These are phyloP conservation scores for Hiodon alosoides DNA, from an alignment of 2,113 vertebrate genomes.

Conservation along the genomic window DNA sequence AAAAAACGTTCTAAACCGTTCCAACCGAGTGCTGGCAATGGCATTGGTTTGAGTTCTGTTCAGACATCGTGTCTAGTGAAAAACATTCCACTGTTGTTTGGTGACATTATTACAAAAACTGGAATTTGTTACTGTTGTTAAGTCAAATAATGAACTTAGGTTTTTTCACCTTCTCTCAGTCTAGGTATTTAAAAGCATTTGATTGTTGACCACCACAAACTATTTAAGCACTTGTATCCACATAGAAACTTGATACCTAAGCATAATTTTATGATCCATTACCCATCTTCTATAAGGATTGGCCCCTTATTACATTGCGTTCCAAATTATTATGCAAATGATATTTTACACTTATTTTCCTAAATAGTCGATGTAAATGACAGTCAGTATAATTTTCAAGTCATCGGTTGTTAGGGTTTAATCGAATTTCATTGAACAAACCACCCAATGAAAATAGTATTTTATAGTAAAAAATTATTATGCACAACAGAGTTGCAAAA, in stretches of 20 bases:
- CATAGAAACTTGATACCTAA: constrained; percentile 33
- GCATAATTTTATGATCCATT: constrained; percentile 36
- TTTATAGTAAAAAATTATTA: no score
- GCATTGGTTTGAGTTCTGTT: constrained; percentile 30
- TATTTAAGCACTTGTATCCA: constrained; percentile 32
- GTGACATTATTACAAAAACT: constrained; percentile 36
- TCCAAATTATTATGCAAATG: no score
- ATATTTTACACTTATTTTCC: no score
- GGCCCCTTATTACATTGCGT: constrained; percentile 23
- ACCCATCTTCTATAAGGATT: constrained; percentile 24
- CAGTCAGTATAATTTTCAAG: no score
- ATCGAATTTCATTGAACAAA: no score
- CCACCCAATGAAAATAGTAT: no score
- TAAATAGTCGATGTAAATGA: no score
- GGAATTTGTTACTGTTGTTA: constrained; percentile 22
- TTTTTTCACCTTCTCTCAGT: constrained; percentile 27
- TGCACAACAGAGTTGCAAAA: no score
- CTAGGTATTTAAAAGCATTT: constrained; percentile 32
- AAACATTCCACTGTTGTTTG: constrained; percentile 39
- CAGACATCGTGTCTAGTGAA: constrained; percentile 30
- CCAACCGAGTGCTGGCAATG: constrained; percentile 24
- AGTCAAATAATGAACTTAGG: constrained; percentile 30
- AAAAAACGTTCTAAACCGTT: constrained; percentile 29
- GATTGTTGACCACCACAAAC: constrained; percentile 27
- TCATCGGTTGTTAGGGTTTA: no score